Conservation (phyloP, 2,888 invertebrate species). For the Drosophila prostipennis region DNA sequence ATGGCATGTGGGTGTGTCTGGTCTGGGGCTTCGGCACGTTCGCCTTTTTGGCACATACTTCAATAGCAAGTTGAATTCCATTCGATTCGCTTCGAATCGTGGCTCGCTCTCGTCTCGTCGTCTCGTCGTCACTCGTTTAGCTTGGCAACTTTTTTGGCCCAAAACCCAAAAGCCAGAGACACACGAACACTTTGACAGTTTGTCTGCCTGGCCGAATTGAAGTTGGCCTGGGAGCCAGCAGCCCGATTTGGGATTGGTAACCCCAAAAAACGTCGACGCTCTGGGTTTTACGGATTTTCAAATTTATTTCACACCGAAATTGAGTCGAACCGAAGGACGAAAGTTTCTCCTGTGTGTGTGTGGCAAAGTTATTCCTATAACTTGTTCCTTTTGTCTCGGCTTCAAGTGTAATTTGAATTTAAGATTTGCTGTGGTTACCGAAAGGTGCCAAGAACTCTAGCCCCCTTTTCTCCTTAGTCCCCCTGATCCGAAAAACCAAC, state of each 20-base stretch:
- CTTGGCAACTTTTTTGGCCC: conserved; percentile 76
- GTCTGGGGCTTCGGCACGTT: conserved; percentile 57
- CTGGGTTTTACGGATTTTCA: conserved; percentile 74
- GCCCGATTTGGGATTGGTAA: conserved; percentile 19
- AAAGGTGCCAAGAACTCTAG: conserved; percentile 54
- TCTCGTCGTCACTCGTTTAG: conserved; percentile 71
- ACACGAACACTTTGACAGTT: conserved; percentile 72
- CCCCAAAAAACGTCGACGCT: conserved; percentile 62
- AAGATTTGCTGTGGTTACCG: conserved; percentile 75
- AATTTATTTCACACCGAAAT: conserved; percentile 75
- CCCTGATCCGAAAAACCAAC: not conserved
- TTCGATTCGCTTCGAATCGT: conserved; percentile 73
- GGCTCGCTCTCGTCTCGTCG: conserved; percentile 40
- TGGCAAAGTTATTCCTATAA: conserved; percentile 71
- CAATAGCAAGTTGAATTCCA: conserved; percentile 79
- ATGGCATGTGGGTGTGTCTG: conserved; percentile 26
- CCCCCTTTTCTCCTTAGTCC: too few species aligned
- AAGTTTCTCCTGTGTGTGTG: conserved; percentile 47
- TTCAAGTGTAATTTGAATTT: conserved; percentile 79
- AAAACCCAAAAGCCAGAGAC: conserved; percentile 24
- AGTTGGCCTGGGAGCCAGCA: conserved; percentile 7
- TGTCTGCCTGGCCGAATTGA: conserved; percentile 60
- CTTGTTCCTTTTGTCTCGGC: conserved; percentile 68
- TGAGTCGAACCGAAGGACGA: conserved; percentile 59
- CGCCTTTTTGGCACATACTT: conserved; percentile 80